phyloP scores from a whole-genome alignment of 1,140 invertebrate species.

The Pachyrhynchus sulphureomaculatus region DNA sequence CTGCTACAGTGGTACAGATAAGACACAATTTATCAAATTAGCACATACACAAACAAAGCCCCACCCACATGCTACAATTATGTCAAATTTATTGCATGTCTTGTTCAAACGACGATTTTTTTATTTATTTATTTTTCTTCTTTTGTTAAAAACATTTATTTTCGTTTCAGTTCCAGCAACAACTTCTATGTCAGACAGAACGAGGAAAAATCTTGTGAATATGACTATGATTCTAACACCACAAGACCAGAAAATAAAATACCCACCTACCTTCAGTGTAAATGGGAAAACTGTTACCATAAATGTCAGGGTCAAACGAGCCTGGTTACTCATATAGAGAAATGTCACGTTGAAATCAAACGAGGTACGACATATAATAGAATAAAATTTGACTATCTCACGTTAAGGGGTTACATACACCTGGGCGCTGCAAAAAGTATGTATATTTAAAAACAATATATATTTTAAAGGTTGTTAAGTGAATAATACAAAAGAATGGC shows the following conservation, averaged over 20 bases:
- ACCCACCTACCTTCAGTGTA: slow-evolving; percentile 58
- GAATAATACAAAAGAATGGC: too few relatives aligned
- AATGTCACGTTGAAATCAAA: slow-evolving; percentile 82
- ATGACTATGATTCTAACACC: not conserved
- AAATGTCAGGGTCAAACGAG: slow-evolving; percentile 75
- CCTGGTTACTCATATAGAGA: slow-evolving; percentile 89
- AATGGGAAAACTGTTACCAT: slow-evolving; percentile 83
- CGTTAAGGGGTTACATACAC: too few relatives aligned
- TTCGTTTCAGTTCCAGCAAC: slow-evolving; percentile 21
- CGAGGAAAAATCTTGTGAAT: not conserved
- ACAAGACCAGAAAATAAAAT: not conserved
- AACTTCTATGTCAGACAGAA: slow-evolving; percentile 13
- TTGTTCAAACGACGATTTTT: too few relatives aligned
- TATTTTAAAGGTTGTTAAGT: too few relatives aligned
- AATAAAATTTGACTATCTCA: not conserved
- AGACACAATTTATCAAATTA: too few relatives aligned
- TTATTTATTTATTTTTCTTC: not conserved
- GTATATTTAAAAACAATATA: too few relatives aligned
- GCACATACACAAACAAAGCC: too few relatives aligned
- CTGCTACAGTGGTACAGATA: too few relatives aligned
- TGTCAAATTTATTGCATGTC: too few relatives aligned
- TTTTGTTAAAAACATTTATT: not conserved
- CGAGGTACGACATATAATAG: slow-evolving; percentile 55
- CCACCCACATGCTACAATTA: too few relatives aligned
- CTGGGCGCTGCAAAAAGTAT: too few relatives aligned